Percentiles rank a stretch among this genome's conserved stretches.
Evolutionary conservation across 92 coral and sea anemone species (phyloP).

Genomic region (Epizoanthus stellaris): DNA sequence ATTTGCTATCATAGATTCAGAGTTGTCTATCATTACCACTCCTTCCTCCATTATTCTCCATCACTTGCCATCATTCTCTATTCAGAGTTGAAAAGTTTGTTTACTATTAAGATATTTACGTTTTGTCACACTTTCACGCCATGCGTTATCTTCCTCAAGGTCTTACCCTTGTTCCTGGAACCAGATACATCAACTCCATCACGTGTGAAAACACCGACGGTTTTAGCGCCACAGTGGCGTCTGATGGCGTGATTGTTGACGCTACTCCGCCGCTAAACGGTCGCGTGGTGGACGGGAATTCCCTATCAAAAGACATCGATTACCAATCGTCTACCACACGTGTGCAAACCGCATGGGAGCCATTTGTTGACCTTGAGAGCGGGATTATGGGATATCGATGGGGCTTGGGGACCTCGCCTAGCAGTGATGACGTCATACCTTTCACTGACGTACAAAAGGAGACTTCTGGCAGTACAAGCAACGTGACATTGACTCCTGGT

Average conservation of each 20-base stretch:
- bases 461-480: conserved; percentile 46
- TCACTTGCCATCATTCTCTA: too few relatives aligned
- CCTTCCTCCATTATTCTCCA: too few relatives aligned
- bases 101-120: not conserved
- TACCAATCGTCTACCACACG: conserved; percentile 46
- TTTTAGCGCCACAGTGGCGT: conserved; percentile 66
- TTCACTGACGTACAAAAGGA: conserved; percentile 50
- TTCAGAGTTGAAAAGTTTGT: not conserved
- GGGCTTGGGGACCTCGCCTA: conserved; percentile 87
- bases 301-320: conserved; percentile 14
- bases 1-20: too few relatives aligned
- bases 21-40: too few relatives aligned
- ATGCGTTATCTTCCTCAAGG: conserved; percentile 17
- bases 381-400: conserved; percentile 85
- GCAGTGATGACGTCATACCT: conserved; percentile 72
- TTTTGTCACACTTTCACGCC: not conserved
- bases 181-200: conserved; percentile 76
- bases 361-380: conserved; percentile 83
- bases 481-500: conserved; percentile 42
- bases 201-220: conserved; percentile 87
- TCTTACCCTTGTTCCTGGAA: conserved; percentile 82
- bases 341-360: conserved; percentile 74
- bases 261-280: conserved; percentile 61
- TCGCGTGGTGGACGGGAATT: conserved; percentile 45
- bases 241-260: conserved; percentile 75